phyloP scores from a whole-genome alignment of 2,888 invertebrate species.

The Dynastes tityus region DNA sequence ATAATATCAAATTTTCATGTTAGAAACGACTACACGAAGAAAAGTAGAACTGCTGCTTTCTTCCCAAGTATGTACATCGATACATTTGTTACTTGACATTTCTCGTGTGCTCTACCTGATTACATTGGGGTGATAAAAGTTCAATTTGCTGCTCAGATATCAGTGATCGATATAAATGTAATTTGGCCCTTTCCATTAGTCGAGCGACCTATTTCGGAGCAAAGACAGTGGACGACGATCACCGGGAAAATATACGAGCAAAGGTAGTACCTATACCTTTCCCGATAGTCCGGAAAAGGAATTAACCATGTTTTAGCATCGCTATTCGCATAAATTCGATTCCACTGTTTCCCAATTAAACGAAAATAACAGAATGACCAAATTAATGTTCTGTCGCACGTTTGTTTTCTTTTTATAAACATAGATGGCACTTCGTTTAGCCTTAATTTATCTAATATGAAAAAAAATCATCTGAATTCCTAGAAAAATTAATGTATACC shows the following conservation, averaged over 20 bases:
- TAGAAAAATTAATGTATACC: too few relatives aligned
- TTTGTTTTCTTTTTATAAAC: too few relatives aligned
- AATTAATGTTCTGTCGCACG: too few relatives aligned
- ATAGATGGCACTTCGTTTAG: too few relatives aligned
- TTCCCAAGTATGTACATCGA: background rate
- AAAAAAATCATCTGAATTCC: too few relatives aligned
- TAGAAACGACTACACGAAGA: too few relatives aligned
- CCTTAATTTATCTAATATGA: too few relatives aligned
- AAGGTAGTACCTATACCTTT: background rate
- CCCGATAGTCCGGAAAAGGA: background rate
- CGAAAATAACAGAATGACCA: too few relatives aligned
- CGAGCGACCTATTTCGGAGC: background rate
- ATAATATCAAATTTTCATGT: constrained; percentile 15
- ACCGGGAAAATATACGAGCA: background rate
- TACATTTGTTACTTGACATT: constrained; percentile 12
- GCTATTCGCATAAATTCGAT: background rate
- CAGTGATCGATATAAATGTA: constrained; percentile 42
- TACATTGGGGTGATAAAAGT: constrained; percentile 35
- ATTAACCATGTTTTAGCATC: background rate
- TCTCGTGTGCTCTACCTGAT: constrained; percentile 2
- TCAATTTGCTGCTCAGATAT: constrained; percentile 35
- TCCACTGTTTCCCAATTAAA: background rate
- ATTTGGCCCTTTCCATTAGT: constrained; percentile 44
- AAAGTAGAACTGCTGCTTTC: too few relatives aligned
- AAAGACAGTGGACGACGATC: background rate